These are phyloP conservation scores for Yponomeuta malinellus DNA, from an alignment of 2,888 invertebrate species.

Conservation along the genomic window DNA sequence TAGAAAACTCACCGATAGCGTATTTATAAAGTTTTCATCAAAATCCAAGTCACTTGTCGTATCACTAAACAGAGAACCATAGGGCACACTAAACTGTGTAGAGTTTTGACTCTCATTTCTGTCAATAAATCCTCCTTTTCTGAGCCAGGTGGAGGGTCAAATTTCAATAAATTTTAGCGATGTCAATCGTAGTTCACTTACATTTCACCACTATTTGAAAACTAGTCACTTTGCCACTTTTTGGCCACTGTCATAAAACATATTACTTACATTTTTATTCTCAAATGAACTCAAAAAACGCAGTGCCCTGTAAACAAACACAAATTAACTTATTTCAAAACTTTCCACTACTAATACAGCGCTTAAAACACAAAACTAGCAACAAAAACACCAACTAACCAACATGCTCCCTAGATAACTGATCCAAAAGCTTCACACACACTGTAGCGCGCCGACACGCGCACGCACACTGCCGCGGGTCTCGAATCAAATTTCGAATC, in stretches of 20 bases:
- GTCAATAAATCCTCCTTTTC: background rate
- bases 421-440: constrained; percentile 20
- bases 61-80: background rate
- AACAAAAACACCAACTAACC: constrained; percentile 17
- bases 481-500: constrained; percentile 49
- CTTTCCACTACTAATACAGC: background rate
- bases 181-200: no score
- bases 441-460: constrained; percentile 19
- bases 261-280: no score
- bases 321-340: no score
- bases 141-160: no score
- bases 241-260: no score
- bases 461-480: constrained; percentile 23
- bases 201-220: no score
- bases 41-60: background rate
- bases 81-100: background rate
- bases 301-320: no score
- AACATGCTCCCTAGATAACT: constrained; percentile 27
- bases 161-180: no score
- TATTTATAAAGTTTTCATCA: no score
- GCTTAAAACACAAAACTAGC: background rate
- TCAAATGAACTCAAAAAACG: no score
- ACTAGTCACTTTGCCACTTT: no score
- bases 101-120: background rate
- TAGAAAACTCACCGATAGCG: no score